phyloP scores from a whole-genome alignment of 2,888 invertebrate species.

The Heterodera filipjevi region DNA sequence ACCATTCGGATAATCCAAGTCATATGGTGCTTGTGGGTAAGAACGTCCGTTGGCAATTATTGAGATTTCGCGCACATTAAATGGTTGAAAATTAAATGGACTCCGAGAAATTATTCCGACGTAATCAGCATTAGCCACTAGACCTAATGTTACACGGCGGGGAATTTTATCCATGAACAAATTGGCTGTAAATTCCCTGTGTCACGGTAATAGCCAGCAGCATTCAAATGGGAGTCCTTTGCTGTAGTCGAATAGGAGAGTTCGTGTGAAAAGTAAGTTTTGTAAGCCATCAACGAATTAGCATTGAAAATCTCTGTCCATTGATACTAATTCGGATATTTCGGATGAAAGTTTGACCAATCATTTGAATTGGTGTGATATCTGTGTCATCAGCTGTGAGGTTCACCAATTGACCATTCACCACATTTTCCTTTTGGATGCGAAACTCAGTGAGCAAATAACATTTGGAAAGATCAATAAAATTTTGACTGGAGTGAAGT shows the following conservation, averaged over 20 bases:
- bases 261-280: constrained; percentile 6
- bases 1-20: constrained; percentile 8
- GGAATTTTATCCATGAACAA: constrained; percentile 24
- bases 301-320: constrained; percentile 1
- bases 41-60: background rate
- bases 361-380: background rate
- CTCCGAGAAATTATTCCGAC: background rate
- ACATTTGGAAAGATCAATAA: too few relatives aligned
- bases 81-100: constrained; percentile 21
- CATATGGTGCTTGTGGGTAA: constrained; percentile 14
- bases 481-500: too few relatives aligned
- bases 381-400: too few relatives aligned
- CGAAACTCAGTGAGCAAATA: too few relatives aligned
- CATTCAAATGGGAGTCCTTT: background rate
- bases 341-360: constrained; percentile 11
- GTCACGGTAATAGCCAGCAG: background rate
- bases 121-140: constrained; percentile 18
- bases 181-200: constrained; percentile 7
- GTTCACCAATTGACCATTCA: too few relatives aligned
- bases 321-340: background rate
- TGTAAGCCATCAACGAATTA: background rate
- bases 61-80: constrained; percentile 16
- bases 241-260: background rate
- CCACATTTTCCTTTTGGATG: too few relatives aligned
- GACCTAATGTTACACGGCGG: background rate